Conservation (phyloP, 2,888 invertebrate genomes). For the Agapostemon virescens region DNA sequence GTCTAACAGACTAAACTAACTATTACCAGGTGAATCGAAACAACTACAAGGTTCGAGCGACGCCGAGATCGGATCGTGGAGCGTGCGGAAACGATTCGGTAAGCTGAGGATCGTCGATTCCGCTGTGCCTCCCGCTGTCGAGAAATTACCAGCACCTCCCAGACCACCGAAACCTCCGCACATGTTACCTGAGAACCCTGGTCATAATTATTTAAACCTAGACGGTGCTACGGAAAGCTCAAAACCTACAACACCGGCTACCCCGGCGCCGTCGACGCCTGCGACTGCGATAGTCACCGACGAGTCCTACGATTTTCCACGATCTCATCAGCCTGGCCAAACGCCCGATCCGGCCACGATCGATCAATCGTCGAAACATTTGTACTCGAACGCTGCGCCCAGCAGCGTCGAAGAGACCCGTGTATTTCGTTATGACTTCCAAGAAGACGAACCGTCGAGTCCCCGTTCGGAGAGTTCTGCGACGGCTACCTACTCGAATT, state of each 20-base stretch:
- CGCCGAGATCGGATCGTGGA: conserved; percentile 82
- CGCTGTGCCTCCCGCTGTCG: conserved; percentile 69
- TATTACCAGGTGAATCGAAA: conserved; percentile 78
- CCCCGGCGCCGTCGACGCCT: conserved; percentile 75
- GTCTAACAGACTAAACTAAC: not conserved
- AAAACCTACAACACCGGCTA: conserved; percentile 77
- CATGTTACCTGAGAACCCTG: conserved; percentile 79
- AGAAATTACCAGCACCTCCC: conserved; percentile 84
- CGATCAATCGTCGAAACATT: conserved; percentile 80
- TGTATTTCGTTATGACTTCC: conserved; percentile 84
- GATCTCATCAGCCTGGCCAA: conserved; percentile 83
- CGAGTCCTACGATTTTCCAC: conserved; percentile 87
- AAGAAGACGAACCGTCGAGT: conserved; percentile 80
- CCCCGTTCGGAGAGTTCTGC: conserved; percentile 82
- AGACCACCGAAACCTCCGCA: conserved; percentile 89
- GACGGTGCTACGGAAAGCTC: conserved; percentile 78
- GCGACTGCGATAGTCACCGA: conserved; percentile 78
- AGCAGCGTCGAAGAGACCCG: conserved; percentile 79
- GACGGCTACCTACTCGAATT: conserved; percentile 83
- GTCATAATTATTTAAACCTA: conserved; percentile 81
- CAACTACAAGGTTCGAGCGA: conserved; percentile 84
- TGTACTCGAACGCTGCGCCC: conserved; percentile 85
- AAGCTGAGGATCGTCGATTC: conserved; percentile 80
- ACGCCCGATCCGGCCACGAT: conserved; percentile 71
- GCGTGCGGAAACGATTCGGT: conserved; percentile 83